These are phyloP conservation scores for Hemichromis elongatus DNA, from an alignment of 2,113 vertebrate species.

Conservation along the genomic window DNA sequence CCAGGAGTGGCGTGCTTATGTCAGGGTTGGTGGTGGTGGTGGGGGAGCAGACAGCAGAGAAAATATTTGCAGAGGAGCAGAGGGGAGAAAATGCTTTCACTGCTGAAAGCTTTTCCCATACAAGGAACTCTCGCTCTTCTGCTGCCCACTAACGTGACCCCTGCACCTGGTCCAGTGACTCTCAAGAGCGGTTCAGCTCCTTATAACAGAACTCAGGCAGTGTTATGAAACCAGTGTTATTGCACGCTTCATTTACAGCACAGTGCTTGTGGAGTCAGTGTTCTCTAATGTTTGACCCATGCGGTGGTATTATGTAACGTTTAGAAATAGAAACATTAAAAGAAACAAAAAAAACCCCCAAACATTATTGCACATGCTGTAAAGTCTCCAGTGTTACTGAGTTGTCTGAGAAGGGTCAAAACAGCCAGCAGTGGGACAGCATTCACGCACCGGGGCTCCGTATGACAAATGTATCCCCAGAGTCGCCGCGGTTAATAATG, in stretches of 20 bases:
- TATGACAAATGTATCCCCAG: constrained; percentile 12
- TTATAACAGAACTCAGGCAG: neutral
- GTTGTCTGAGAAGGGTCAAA: neutral
- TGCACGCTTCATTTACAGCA: neutral
- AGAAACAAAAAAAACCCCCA: neutral
- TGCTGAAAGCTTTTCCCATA: constrained; percentile 51
- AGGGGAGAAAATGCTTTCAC: constrained; percentile 29
- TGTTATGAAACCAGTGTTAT: neutral
- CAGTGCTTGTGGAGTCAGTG: neutral
- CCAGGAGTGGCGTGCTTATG: constrained; percentile 27
- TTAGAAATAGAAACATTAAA: neutral
- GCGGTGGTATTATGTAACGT: neutral
- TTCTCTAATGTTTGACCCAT: neutral
- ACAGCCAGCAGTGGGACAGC: neutral
- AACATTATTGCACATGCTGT: neutral
- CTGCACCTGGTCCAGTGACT: constrained; percentile 24
- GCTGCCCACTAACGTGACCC: constrained; percentile 36
- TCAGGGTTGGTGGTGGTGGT: constrained; percentile 16
- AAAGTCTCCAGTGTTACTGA: neutral
- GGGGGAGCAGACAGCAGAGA: constrained; percentile 38
- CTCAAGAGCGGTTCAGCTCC: neutral
- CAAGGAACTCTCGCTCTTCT: constrained; percentile 49
- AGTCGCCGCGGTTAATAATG: constrained; percentile 55
- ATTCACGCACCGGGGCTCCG: constrained; percentile 14
- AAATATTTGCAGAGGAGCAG: constrained; percentile 43